Percentiles rank a stretch among this genome's conserved stretches.
Conservation (phyloP, 2,888 invertebrate genomes). For the Yponomeuta evonymella region DNA sequence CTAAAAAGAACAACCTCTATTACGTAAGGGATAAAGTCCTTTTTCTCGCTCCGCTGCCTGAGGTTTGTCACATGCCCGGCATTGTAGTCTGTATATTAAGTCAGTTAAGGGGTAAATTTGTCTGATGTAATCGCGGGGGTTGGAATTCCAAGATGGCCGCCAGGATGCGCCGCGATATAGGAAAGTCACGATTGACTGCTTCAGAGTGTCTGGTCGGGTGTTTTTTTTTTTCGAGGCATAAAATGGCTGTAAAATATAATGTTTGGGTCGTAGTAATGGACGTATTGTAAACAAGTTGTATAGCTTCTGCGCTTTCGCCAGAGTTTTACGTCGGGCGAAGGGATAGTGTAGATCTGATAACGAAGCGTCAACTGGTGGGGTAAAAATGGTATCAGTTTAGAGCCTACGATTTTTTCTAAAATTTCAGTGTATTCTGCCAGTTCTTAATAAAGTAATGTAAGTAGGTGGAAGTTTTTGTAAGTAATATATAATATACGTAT, state of each 20-base stretch:
- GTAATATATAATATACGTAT: no score
- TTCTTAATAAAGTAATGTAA: no score
- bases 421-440: no score
- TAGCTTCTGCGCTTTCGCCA: not conserved
- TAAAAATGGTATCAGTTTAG: no score
- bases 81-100: constrained; percentile 37
- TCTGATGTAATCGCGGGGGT: constrained; percentile 30
- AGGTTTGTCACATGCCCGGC: constrained; percentile 23
- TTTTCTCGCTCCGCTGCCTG: constrained; percentile 28
- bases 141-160: constrained; percentile 62
- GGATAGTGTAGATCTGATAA: no score
- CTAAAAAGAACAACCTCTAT: constrained; percentile 42
- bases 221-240: not conserved
- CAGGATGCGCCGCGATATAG: constrained; percentile 53
- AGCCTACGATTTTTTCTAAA: no score
- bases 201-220: constrained; percentile 49
- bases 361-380: no score
- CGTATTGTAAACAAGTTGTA: not conserved
- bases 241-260: constrained; percentile 13
- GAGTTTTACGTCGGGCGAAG: not conserved
- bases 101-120: constrained; percentile 41
- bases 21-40: constrained; percentile 40
- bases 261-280: constrained; percentile 11
- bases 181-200: constrained; percentile 59
- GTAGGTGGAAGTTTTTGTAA: no score